These are phyloP conservation scores for Pollachius pollachius DNA, from an alignment of 2,113 vertebrate species.

Conservation along the genomic window DNA sequence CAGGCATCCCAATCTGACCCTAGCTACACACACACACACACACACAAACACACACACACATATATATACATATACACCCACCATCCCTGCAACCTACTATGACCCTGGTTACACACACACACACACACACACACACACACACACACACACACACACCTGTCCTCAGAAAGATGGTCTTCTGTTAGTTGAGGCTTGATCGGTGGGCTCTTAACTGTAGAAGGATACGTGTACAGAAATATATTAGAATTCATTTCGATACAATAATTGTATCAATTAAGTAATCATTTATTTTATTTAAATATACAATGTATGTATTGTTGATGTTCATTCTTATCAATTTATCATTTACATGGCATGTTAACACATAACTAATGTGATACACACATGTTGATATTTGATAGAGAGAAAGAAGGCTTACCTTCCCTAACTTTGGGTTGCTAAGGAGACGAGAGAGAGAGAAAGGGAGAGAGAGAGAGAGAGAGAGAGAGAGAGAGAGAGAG, in stretches of 20 bases:
- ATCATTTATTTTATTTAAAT: background rate
- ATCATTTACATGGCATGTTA: no score
- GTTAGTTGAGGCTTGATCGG: background rate
- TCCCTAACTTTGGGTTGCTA: no score
- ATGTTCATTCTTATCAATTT: no score
- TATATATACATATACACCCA: background rate
- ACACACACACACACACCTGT: background rate
- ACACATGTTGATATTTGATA: no score
- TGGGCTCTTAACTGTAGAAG: background rate
- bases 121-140: background rate
- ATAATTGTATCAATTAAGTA: background rate
- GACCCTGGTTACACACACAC: background rate
- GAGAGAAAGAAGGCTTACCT: no score
- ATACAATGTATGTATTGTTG: no score
- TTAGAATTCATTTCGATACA: no score
- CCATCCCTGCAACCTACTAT: background rate
- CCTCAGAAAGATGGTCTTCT: background rate
- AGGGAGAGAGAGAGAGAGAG: conserved; percentile 7
- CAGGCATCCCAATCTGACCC: no score
- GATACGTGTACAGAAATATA: background rate
- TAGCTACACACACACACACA: background rate
- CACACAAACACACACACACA: conserved; percentile 9
- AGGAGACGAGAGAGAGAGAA: conserved; percentile 3
- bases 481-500: conserved; percentile 7
- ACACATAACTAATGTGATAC: no score